Evolutionary conservation across 1,140 invertebrate genomes (phyloP), one percentile per base, ranked within the genome.

Genomic region (Hestina assimilis): DNA sequence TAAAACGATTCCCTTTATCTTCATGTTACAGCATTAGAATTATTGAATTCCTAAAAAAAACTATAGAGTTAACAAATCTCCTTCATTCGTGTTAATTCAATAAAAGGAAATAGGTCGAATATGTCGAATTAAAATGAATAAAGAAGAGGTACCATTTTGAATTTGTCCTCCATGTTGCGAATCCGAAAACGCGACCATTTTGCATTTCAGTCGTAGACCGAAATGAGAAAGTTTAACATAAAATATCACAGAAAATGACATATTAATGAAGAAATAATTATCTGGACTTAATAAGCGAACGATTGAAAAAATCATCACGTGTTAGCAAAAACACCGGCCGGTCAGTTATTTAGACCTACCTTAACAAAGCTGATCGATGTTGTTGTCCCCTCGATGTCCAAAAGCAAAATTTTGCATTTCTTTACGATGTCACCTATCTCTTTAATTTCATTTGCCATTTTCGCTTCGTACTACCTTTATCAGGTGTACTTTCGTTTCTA

Each of bases 301-400:
- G 17, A 58, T 31, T 52, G 43, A 43, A 51, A 40, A 62, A 59
- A 69, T 54, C 68, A 77, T 70, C 71, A 78, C 66, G 69, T 70
- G 71, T 73, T 72, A 59, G 69, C 67, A 80, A 83, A 87, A 87
- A 83, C 83, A 83, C 85, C 85, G 85, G 85, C 85, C 85, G 85
- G 85, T 72, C 68, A 82, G 79, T 75, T 71, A 66, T 63, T 75
- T 61, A 74, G 83, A 87, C 83, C 80, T 88, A 88, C 85, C 85
- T 88, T 88, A 84, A 88, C 85, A 85, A 89, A 89, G 81, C 83
- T 85, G 77, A 89, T 89, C 72, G 85, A 89, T 78, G 85, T 89
- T 80, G 85, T 89, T 74, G 83, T 89, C 60, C 85, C 85, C 83
- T 89, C 85, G 72, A 89, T 82, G 80, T 89, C 85, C 60, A 89